These are phyloP conservation scores for Catharus bicknelli DNA, from an alignment of 2,113 vertebrate species.

Conservation along the genomic window DNA sequence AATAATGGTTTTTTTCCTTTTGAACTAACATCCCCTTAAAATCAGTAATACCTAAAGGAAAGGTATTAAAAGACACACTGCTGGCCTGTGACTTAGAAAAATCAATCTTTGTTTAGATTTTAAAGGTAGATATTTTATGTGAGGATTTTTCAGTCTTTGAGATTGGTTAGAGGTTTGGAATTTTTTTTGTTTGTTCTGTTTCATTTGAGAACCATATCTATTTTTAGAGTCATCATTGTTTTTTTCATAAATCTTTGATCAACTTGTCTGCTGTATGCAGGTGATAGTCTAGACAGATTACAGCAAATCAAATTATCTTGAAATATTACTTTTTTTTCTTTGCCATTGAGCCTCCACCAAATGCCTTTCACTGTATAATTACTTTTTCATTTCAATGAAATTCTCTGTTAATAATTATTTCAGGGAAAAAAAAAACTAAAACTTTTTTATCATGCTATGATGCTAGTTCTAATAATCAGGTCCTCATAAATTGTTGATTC, in stretches of 20 bases:
- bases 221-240: not conserved
- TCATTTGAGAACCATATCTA: not conserved
- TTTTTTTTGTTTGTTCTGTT: rapidly evolving
- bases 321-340: not conserved
- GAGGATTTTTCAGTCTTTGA: not conserved
- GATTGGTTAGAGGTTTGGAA: not conserved
- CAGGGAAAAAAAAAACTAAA: not conserved
- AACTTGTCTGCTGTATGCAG: not conserved
- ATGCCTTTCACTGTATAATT: not conserved
- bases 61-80: not conserved
- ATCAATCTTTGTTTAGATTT: not conserved
- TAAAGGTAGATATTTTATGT: not conserved
- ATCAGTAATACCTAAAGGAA: not conserved
- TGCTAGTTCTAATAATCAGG: not conserved
- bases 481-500: not conserved
- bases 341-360: not conserved
- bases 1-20: not conserved
- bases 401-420: not conserved
- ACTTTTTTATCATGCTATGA: not conserved
- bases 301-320: not conserved
- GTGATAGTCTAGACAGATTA: not conserved
- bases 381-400: not conserved
- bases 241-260: conserved; percentile 37
- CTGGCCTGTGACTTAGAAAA: not conserved
- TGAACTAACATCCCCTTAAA: not conserved